Evolutionary conservation across 2,797 vertebrate genomes (phyloP).

Genomic region (Capromys pilorides): DNA sequence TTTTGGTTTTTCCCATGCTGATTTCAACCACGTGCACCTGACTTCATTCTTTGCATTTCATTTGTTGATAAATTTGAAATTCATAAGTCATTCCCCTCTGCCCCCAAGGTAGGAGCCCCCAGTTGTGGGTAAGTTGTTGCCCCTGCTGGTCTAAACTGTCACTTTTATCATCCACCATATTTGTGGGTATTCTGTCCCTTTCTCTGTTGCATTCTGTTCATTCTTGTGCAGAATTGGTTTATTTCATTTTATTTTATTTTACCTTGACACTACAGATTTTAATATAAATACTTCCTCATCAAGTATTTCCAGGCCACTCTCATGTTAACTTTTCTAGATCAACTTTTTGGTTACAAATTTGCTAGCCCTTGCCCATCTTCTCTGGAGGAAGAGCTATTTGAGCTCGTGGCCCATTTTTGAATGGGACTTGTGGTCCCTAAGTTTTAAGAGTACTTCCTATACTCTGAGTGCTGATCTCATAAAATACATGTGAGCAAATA

Average conservation of each 20-base stretch:
- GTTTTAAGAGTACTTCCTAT: neutral
- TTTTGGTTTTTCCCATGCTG: neutral
- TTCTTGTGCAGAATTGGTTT: neutral
- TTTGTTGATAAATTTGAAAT: constrained; percentile 26
- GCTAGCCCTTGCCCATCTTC: neutral
- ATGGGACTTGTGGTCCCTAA: neutral
- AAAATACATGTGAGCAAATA: neutral
- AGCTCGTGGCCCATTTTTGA: neutral
- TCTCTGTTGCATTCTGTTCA: neutral
- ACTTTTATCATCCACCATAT: neutral
- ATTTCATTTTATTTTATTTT: neutral
- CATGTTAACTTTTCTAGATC: constrained; percentile 30
- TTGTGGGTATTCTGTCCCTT: neutral
- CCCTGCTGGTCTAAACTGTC: neutral
- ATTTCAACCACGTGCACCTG: neutral
- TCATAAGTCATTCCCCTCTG: neutral
- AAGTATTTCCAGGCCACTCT: neutral
- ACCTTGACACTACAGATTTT: neutral
- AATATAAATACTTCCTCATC: neutral
- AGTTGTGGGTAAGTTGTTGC: neutral
- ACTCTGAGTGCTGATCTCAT: neutral
- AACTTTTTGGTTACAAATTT: neutral
- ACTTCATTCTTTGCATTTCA: neutral
- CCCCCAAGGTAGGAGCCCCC: neutral
- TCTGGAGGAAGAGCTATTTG: neutral